Conservation (phyloP, 2,888 invertebrate genomes). For the Chymomyza amoena region DNA sequence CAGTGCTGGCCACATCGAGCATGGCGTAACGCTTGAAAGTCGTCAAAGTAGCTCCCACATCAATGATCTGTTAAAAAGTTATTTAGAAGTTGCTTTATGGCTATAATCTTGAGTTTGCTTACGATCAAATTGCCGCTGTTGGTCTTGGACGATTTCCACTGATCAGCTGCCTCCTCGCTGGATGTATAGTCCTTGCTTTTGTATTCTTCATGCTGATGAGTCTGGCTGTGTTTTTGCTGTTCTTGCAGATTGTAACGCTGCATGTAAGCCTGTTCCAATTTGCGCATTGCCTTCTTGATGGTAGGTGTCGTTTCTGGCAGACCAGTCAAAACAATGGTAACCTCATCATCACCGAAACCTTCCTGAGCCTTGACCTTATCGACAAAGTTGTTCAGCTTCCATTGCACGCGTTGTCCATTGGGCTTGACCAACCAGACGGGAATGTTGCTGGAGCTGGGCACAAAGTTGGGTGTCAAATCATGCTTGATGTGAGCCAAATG, state of each 20-base stretch:
- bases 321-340: constrained; percentile 75
- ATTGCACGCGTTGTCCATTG: constrained; percentile 58
- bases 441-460: constrained; percentile 67
- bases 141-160: constrained; percentile 48
- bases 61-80: constrained; percentile 54
- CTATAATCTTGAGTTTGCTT: constrained; percentile 27
- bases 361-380: constrained; percentile 42
- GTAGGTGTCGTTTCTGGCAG: constrained; percentile 59
- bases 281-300: constrained; percentile 62
- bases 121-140: constrained; percentile 69
- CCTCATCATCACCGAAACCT: constrained; percentile 69
- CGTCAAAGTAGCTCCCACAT: constrained; percentile 64
- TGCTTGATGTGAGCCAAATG: constrained; percentile 59
- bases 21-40: constrained; percentile 62
- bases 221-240: constrained; percentile 50
- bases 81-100: neutral
- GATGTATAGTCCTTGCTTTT: constrained; percentile 46
- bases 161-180: constrained; percentile 52
- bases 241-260: constrained; percentile 64
- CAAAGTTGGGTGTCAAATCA: constrained; percentile 57
- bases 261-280: constrained; percentile 69
- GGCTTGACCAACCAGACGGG: constrained; percentile 62
- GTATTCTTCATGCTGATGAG: constrained; percentile 31
- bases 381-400: constrained; percentile 64
- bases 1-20: constrained; percentile 65